Evolutionary conservation across 2,113 vertebrate species (phyloP).

Genomic region (Channa argus): DNA sequence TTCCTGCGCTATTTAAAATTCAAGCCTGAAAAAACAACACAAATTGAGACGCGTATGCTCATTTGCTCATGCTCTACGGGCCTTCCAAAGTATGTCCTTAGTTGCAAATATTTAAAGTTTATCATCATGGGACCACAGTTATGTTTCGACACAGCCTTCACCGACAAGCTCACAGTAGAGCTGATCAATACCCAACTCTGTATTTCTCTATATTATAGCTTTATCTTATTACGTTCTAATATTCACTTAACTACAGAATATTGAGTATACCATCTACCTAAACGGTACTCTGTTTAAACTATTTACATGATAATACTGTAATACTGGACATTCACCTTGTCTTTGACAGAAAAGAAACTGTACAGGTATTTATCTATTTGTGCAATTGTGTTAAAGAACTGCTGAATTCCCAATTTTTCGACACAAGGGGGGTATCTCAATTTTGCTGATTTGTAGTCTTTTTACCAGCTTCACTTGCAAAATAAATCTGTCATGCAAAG

Average conservation of each 20-base stretch:
- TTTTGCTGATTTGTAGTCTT: slow-evolving; percentile 5
- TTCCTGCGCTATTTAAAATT: slow-evolving; percentile 21
- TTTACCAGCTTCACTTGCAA: slow-evolving; percentile 15
- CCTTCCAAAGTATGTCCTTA: slow-evolving; percentile 20
- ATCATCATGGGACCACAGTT: slow-evolving; percentile 13
- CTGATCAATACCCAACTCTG: slow-evolving; percentile 54
- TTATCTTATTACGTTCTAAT: slow-evolving; percentile 52
- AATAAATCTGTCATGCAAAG: background rate
- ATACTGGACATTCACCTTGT: slow-evolving; percentile 55
- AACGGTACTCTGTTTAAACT: slow-evolving; percentile 48
- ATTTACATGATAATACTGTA: slow-evolving; percentile 71
- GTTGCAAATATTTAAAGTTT: slow-evolving; percentile 21
- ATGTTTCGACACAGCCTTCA: slow-evolving; percentile 21
- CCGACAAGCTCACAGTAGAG: slow-evolving; percentile 38
- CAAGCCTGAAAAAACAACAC: slow-evolving; percentile 40
- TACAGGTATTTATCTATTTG: slow-evolving; percentile 29
- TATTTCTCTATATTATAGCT: slow-evolving; percentile 43
- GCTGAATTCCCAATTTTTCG: slow-evolving; percentile 5
- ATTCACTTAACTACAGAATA: slow-evolving; percentile 40
- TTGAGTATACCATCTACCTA: slow-evolving; percentile 29
- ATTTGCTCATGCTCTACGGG: slow-evolving; percentile 28
- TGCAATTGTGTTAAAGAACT: slow-evolving; percentile 39
- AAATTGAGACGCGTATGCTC: slow-evolving; percentile 2
- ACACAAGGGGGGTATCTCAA: slow-evolving; percentile 14
- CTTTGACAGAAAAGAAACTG: slow-evolving; percentile 34